Percentiles rank a stretch among this genome's conserved stretches.
Evolutionary conservation across 1,140 invertebrate species (phyloP).

Genomic region (Phymorhynchus buccinoides): DNA sequence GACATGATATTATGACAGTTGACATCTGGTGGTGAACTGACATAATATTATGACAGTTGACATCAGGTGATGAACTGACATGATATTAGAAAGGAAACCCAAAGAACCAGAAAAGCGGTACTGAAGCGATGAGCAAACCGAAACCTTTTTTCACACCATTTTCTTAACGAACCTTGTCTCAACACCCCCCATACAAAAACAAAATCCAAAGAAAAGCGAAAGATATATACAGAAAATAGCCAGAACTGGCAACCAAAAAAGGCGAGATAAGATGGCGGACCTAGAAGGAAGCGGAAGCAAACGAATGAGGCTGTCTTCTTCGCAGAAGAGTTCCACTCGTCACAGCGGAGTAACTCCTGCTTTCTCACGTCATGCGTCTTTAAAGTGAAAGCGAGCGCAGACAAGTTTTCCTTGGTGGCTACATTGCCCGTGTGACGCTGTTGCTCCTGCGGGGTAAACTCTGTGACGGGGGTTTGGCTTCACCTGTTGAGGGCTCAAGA

Average conservation of each 20-base stretch:
- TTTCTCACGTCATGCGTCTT: slow-evolving; percentile 7
- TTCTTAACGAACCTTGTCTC: too few species aligned
- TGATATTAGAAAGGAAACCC: too few species aligned
- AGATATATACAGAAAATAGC: too few species aligned
- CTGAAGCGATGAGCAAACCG: too few species aligned
- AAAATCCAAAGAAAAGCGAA: too few species aligned
- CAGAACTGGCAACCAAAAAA: background rate
- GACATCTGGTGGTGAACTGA: too few species aligned
- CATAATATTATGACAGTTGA: too few species aligned
- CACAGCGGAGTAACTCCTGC: background rate
- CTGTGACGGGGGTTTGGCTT: background rate
- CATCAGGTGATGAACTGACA: too few species aligned
- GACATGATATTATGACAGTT: too few species aligned
- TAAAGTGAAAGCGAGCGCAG: slow-evolving; percentile 7
- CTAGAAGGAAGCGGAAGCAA: background rate
- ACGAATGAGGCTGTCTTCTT: slow-evolving; percentile 7
- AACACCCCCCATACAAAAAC: too few species aligned
- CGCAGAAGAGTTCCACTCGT: background rate
- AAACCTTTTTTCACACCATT: too few species aligned
- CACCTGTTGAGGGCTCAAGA: background rate
- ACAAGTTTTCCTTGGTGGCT: background rate
- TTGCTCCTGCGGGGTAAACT: background rate
- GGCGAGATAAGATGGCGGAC: background rate
- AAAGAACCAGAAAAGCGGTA: too few species aligned
- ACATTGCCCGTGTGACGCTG: background rate